Conservation (phyloP, 2,888 invertebrate species). For the Tachina fera region DNA sequence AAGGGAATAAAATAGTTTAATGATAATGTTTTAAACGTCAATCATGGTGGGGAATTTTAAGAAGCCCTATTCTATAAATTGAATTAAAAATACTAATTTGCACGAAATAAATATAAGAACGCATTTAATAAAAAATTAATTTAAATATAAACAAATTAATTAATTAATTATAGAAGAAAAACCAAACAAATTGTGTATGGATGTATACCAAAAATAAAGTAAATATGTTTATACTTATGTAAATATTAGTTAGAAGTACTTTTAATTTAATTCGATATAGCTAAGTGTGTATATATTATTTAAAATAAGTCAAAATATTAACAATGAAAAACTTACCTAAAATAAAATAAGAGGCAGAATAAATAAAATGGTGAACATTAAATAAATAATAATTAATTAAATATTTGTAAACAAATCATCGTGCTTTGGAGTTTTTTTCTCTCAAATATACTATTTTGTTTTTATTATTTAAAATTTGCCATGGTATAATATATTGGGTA, state of each 20-base stretch:
- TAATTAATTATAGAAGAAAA: background rate
- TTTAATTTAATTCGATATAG: background rate
- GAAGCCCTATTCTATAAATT: background rate
- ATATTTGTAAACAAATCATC: conserved; percentile 1
- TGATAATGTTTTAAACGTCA: too few relatives aligned
- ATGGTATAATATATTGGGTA: too few relatives aligned
- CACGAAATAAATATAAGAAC: conserved; percentile 6
- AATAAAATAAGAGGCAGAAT: conserved; percentile 40
- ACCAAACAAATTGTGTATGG: background rate
- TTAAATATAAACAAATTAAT: too few relatives aligned
- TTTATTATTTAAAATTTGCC: too few relatives aligned
- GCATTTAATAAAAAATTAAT: background rate
- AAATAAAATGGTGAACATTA: background rate
- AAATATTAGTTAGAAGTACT: background rate
- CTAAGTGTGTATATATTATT: conserved; percentile 8
- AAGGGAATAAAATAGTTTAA: too few relatives aligned
- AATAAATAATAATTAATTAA: background rate
- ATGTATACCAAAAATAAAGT: background rate
- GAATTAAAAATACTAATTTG: background rate
- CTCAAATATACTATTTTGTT: too few relatives aligned
- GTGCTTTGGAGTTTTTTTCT: conserved; percentile 16
- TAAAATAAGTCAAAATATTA: background rate
- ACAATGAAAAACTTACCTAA: conserved; percentile 2
- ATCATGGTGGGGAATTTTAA: too few relatives aligned
- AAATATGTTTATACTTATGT: too few relatives aligned